These are phyloP conservation scores for Lophochroa leadbeateri DNA, from an alignment of 2,113 vertebrate genomes.

Conservation along the genomic window DNA sequence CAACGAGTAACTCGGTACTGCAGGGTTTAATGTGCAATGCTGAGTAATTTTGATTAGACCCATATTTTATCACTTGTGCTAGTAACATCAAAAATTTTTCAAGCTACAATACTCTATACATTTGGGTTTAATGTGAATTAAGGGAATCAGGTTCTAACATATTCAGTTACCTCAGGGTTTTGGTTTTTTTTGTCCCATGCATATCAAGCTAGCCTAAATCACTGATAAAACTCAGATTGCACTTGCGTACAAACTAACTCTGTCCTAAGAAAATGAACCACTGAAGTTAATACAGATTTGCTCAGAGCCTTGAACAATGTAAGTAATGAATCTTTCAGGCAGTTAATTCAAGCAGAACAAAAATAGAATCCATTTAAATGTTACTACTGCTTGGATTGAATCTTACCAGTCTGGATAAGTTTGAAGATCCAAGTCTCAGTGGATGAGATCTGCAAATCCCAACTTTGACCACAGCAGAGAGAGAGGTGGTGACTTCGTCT, in stretches of 20 bases:
- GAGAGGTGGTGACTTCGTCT: background rate
- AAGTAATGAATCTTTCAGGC: conserved; percentile 46
- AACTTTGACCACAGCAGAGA: background rate
- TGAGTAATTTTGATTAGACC: conserved; percentile 70
- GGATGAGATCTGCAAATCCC: background rate
- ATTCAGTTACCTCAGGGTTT: background rate
- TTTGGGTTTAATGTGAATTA: conserved; percentile 27
- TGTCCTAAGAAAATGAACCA: conserved; percentile 34
- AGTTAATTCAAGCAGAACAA: conserved; percentile 57
- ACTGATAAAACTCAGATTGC: background rate
- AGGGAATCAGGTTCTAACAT: background rate
- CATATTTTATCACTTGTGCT: conserved; percentile 65
- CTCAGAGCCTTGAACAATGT: background rate
- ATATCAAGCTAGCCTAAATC: background rate
- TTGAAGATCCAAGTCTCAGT: background rate
- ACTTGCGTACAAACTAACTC: background rate
- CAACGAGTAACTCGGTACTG: conserved; percentile 65
- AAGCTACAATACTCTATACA: background rate
- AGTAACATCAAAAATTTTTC: conserved; percentile 46
- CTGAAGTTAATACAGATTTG: conserved; percentile 26
- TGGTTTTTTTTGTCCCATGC: background rate
- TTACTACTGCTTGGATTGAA: conserved; percentile 40
- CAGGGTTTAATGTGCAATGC: conserved; percentile 52
- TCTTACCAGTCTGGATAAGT: conserved; percentile 30
- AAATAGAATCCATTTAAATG: conserved; percentile 28